phyloP scores from a whole-genome alignment of 64 coral and sea anemone species.

The Montipora efflorescens region DNA sequence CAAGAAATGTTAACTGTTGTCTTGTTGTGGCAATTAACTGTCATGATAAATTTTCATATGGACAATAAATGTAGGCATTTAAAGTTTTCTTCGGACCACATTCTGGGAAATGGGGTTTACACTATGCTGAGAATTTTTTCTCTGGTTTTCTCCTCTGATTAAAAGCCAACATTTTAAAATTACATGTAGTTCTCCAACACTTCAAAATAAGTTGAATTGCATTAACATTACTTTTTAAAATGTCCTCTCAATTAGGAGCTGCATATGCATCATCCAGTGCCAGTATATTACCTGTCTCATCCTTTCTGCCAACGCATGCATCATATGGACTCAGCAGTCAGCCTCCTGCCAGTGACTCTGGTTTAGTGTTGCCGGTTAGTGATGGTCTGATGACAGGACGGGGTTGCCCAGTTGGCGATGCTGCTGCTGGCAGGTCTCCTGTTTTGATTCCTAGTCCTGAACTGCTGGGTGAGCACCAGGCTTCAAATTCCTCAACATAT shows the following conservation, averaged over 20 bases:
- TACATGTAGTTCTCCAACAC: too few relatives aligned
- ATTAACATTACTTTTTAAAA: too few relatives aligned
- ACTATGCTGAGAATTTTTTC: too few relatives aligned
- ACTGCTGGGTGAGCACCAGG: background rate
- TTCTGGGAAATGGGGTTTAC: too few relatives aligned
- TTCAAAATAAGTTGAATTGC: too few relatives aligned
- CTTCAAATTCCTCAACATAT: background rate
- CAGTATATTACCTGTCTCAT: background rate
- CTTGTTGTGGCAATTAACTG: too few relatives aligned
- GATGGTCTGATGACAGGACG: slow-evolving; percentile 3
- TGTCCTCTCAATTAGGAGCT: background rate
- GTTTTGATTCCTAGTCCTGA: slow-evolving; percentile 7
- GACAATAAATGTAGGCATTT: too few relatives aligned
- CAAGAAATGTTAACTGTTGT: too few relatives aligned
- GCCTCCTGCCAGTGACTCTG: background rate
- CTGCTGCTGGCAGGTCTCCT: slow-evolving; percentile 48
- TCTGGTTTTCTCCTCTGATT: too few relatives aligned
- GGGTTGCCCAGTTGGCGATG: slow-evolving; percentile 65
- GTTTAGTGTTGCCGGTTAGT: background rate
- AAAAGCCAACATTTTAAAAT: too few relatives aligned
- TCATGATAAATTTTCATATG: too few relatives aligned
- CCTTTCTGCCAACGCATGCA: slow-evolving; percentile 5
- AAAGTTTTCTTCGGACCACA: too few relatives aligned
- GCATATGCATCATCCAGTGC: slow-evolving; percentile 43
- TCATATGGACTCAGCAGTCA: slow-evolving; percentile 40